These are phyloP conservation scores for Equus przewalskii DNA, from an alignment of 2,113 vertebrate species.

Conservation along the genomic window DNA sequence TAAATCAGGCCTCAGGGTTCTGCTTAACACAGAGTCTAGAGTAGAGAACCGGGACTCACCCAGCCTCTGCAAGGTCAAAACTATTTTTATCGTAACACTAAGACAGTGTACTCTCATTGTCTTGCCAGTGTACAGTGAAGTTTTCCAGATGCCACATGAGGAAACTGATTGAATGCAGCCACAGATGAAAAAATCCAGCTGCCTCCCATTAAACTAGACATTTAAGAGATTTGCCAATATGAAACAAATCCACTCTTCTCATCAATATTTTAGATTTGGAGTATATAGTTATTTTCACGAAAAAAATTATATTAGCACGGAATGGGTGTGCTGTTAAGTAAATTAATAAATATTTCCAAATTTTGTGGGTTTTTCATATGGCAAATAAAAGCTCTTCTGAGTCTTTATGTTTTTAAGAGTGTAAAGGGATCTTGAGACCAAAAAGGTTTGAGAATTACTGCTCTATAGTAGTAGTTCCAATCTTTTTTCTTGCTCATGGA, in stretches of 20 bases:
- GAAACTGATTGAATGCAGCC: not conserved
- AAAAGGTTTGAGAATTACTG: not conserved
- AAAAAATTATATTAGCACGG: not conserved
- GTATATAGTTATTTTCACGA: not conserved
- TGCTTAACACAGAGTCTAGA: not conserved
- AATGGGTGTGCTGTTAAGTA: not conserved
- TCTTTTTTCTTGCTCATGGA: not conserved
- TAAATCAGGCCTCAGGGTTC: not conserved
- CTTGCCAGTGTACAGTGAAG: not conserved
- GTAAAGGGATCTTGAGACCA: not conserved
- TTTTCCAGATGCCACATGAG: not conserved
- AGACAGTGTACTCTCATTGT: not conserved
- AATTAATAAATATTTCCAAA: not conserved
- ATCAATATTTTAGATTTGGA: not conserved
- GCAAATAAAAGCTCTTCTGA: slow-evolving; percentile 14
- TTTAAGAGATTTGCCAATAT: slow-evolving; percentile 22
- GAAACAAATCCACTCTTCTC: slow-evolving; percentile 29
- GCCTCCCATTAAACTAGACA: not conserved
- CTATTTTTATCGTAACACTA: not conserved
- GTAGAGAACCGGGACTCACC: not conserved
- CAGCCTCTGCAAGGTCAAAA: not conserved
- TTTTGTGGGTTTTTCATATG: not conserved
- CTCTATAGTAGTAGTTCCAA: not conserved
- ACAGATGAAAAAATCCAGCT: not conserved
- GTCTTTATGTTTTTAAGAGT: not conserved